These are phyloP conservation scores for Callocephalon fimbriatum DNA, from an alignment of 2,113 vertebrate genomes.

Conservation along the genomic window DNA sequence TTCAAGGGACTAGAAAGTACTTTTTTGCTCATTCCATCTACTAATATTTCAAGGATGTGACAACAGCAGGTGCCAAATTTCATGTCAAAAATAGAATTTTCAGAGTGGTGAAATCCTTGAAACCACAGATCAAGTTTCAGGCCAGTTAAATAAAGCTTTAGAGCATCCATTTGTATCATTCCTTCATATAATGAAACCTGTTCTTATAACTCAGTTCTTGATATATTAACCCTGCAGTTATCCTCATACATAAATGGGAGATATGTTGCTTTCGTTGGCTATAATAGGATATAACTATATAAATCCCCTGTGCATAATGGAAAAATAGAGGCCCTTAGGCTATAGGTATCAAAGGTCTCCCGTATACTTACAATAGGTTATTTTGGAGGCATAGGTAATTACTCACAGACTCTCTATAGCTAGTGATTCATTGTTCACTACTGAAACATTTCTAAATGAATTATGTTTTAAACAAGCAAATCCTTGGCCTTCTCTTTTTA, in stretches of 20 bases:
- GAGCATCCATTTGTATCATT: constrained; percentile 56
- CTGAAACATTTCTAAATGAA: constrained; percentile 50
- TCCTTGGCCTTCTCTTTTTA: neutral
- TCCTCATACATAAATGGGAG: constrained; percentile 51
- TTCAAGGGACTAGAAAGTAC: neutral
- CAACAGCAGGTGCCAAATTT: constrained; percentile 23
- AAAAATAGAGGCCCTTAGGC: constrained; percentile 43
- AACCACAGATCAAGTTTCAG: constrained; percentile 42
- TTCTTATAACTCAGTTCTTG: constrained; percentile 54
- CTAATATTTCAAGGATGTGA: constrained; percentile 9
- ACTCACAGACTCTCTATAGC: constrained; percentile 27
- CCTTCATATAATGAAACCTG: constrained; percentile 54
- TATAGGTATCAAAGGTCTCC: constrained; percentile 51
- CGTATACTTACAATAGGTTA: constrained; percentile 55
- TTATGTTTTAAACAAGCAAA: constrained; percentile 62
- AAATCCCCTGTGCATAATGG: constrained; percentile 55
- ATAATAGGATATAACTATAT: constrained; percentile 55
- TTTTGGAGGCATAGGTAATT: constrained; percentile 57
- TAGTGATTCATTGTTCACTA: constrained; percentile 56
- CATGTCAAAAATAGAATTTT: constrained; percentile 31
- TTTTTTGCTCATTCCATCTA: neutral
- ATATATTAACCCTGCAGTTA: constrained; percentile 48
- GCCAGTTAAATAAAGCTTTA: constrained; percentile 37
- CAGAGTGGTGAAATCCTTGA: constrained; percentile 41
- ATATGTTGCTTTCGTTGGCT: constrained; percentile 58